Percentiles rank a stretch among this genome's conserved stretches.
Evolutionary conservation across 2,113 vertebrate genomes (phyloP).

Genomic region (Helogale parvula): DNA sequence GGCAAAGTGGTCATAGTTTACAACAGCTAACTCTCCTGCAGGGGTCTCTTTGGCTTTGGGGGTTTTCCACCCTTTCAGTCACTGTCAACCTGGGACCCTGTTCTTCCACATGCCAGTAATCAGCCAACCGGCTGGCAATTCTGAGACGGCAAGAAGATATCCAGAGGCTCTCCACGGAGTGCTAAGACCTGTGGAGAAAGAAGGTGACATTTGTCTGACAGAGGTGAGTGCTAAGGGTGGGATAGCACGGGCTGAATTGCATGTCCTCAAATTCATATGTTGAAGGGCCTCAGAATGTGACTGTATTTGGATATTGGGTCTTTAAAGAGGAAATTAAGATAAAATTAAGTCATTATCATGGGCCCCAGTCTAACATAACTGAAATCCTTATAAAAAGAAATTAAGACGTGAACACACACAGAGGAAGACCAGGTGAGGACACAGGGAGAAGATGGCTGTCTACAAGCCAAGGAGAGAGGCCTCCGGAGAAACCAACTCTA

Average conservation of each 20-base stretch:
- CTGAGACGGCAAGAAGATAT: not conserved
- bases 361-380: not conserved
- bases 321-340: not conserved
- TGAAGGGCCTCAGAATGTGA: not conserved
- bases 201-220: not conserved
- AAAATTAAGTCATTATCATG: not conserved
- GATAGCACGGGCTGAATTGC: not conserved
- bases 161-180: not conserved
- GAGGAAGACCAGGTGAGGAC: not conserved
- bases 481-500: not conserved
- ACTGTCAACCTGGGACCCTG: not conserved
- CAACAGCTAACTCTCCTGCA: not conserved
- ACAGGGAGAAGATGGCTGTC: not conserved
- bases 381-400: not conserved
- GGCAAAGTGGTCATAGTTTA: not conserved
- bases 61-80: not conserved
- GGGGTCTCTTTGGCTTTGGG: not conserved
- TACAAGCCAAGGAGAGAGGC: not conserved
- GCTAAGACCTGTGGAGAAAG: not conserved
- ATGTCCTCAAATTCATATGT: not conserved
- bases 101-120: not conserved
- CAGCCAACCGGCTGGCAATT: not conserved
- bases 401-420: not conserved
- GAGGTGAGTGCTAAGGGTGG: accelerated
- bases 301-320: not conserved